Evolutionary conservation across 1,140 invertebrate species (phyloP).

Genomic region (Drosophila albomicans): DNA sequence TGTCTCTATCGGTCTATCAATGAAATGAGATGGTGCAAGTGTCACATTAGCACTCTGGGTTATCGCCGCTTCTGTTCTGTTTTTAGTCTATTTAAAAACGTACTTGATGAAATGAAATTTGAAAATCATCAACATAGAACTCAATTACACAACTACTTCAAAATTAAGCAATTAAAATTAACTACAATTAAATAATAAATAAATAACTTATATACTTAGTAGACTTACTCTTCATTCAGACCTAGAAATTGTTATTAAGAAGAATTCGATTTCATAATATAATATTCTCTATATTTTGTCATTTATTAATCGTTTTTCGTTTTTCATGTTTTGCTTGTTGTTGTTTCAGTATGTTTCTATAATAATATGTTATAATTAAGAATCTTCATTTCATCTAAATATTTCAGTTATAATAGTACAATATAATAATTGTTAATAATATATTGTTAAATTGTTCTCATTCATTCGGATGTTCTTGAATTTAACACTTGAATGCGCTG

Average conservation of each 20-base stretch:
- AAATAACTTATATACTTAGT: background rate
- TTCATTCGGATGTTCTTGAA: conserved; percentile 34
- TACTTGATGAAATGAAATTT: conserved; percentile 20
- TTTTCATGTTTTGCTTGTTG: conserved; percentile 50
- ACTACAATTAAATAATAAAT: background rate
- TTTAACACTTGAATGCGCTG: conserved; percentile 50
- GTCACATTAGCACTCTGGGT: conserved; percentile 10
- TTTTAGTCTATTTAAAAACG: conserved; percentile 13
- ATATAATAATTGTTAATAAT: conserved; percentile 83
- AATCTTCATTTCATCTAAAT: conserved; percentile 85
- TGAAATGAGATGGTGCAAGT: conserved; percentile 15
- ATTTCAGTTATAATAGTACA: conserved; percentile 85
- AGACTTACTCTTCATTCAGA: background rate
- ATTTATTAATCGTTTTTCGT: conserved; percentile 79
- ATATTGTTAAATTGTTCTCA: conserved; percentile 60
- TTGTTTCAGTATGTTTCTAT: conserved; percentile 81
- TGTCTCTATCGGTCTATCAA: conserved; percentile 10
- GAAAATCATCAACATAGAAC: conserved; percentile 10
- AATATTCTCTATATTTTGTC: conserved; percentile 84
- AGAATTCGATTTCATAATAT: conserved; percentile 76
- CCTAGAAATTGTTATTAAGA: background rate
- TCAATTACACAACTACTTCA: conserved; percentile 20
- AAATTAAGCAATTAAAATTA: background rate
- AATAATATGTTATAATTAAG: conserved; percentile 85
- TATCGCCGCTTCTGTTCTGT: conserved; percentile 23